Evolutionary conservation across 2,888 invertebrate genomes (phyloP), one percentile per base, ranked within the genome.

Genomic region (Andrena marginata): DNA sequence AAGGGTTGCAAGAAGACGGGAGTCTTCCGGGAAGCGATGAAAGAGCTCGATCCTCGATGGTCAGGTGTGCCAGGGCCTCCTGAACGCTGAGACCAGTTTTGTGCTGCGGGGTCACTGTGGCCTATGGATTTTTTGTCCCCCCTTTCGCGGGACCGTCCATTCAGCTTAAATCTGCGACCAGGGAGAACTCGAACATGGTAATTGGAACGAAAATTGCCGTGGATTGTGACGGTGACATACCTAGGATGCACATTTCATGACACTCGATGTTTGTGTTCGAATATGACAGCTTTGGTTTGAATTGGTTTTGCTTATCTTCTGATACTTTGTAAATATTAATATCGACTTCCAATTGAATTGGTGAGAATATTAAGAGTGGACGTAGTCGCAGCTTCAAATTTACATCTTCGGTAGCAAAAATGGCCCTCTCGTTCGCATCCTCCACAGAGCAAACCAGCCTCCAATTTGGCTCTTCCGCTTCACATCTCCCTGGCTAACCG

Each of bases 21-120:
- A 89, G 87, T 90, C 91, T 92, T 92, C 91, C 92, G 89, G 92
- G 91, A 92, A 92, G 88, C 84, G 89, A 88, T 88, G 89, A 89
- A 91, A 91, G 90, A 86, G 83, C 82, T 82, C 84, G 86, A 73
- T 80, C 71, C 75, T 79, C 70, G 77, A 75, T 68, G 85, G 67
- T 88, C 88, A 89, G 87, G 88, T 89, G 88, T 77, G 82, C 86
- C 67, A 64, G 42, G 62, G 65, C 69, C 64, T 82, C 63, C 77
- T 69, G 75, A 81, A 63, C 65, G 68, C 69, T 20, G 75, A 72
- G 87, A 83, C 81, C 77, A 75, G 87, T 85, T 82, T 80, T 83
- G 69, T 73, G 63, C 74, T 42, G 26, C 33, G 71, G 62, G 82
- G 85, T 83, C 86, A 78, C 64, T 56, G 62, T 72, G 77, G 64